phyloP scores from a whole-genome alignment of 2,888 invertebrate genomes.

The Capitulum mitella region DNA sequence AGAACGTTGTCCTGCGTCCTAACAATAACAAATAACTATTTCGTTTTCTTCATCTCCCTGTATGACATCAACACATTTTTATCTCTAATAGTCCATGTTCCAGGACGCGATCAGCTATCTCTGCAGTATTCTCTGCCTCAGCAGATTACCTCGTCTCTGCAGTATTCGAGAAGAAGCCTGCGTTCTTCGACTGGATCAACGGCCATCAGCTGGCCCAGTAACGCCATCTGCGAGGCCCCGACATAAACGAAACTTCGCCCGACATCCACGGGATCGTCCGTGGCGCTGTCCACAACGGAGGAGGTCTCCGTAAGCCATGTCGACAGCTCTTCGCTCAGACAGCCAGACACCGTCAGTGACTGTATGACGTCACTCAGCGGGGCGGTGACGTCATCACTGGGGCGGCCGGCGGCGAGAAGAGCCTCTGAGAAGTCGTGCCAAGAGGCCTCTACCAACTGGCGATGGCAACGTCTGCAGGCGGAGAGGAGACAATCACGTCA shows the following conservation, averaged over 20 bases:
- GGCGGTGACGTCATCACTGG: neutral
- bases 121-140: too few species aligned
- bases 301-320: slow-evolving; percentile 18
- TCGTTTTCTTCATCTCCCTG: too few species aligned
- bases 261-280: slow-evolving; percentile 26
- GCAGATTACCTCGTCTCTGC: slow-evolving; percentile 60
- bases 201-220: slow-evolving; percentile 50
- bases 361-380: neutral
- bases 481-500: neutral
- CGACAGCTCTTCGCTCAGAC: neutral
- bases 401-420: neutral
- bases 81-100: too few species aligned
- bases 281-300: neutral
- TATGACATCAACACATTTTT: too few species aligned
- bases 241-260: slow-evolving; percentile 34
- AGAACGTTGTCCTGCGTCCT: too few species aligned
- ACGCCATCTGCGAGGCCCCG: slow-evolving; percentile 35
- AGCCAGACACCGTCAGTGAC: neutral
- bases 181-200: slow-evolving; percentile 80
- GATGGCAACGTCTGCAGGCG: neutral
- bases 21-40: too few species aligned
- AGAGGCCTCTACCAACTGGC: neutral
- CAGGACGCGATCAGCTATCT: too few species aligned
- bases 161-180: slow-evolving; percentile 61
- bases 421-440: neutral